These are phyloP conservation scores for Hyposoter didymator DNA, from an alignment of 2,888 invertebrate species.

Conservation along the genomic window DNA sequence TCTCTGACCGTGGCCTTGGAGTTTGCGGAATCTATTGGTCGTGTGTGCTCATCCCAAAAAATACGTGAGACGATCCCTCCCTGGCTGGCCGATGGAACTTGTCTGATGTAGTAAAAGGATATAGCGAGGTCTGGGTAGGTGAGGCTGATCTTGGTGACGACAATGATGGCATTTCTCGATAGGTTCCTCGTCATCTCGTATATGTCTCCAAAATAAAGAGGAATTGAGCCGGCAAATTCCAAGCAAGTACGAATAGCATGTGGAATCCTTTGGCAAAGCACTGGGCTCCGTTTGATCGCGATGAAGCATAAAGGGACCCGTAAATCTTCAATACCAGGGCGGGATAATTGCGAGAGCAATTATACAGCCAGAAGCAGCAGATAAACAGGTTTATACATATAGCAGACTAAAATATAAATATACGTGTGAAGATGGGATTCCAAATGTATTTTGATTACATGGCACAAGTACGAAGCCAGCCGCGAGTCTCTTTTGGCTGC, in stretches of 20 bases:
- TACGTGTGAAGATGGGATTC: not conserved
- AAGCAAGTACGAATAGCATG: conserved; percentile 14
- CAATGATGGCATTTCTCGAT: conserved; percentile 46
- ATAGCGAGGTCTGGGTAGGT: conserved; percentile 12
- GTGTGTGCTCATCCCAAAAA: conserved; percentile 43
- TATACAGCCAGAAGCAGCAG: conserved; percentile 15
- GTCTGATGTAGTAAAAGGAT: conserved; percentile 6
- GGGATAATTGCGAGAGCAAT: conserved; percentile 47
- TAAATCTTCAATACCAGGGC: conserved; percentile 24
- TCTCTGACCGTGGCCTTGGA: conserved; percentile 77
- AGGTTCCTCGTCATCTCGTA: conserved; percentile 5
- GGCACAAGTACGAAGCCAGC: not conserved
- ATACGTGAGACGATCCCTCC: not conserved
- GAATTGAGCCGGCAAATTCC: conserved; percentile 27
- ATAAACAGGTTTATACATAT: not conserved
- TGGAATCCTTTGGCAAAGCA: conserved; percentile 8
- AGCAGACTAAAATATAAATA: not conserved
- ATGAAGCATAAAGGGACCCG: conserved; percentile 32
- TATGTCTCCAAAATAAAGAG: conserved; percentile 20
- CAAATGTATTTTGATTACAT: conserved; percentile 27
- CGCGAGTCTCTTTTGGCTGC: conserved; percentile 35
- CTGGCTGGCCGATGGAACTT: not conserved
- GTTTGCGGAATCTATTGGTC: conserved; percentile 67
- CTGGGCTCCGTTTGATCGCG: conserved; percentile 33
- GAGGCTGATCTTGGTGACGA: conserved; percentile 56